phyloP scores from a whole-genome alignment of 2,888 invertebrate species.

The Philaethria dido region DNA sequence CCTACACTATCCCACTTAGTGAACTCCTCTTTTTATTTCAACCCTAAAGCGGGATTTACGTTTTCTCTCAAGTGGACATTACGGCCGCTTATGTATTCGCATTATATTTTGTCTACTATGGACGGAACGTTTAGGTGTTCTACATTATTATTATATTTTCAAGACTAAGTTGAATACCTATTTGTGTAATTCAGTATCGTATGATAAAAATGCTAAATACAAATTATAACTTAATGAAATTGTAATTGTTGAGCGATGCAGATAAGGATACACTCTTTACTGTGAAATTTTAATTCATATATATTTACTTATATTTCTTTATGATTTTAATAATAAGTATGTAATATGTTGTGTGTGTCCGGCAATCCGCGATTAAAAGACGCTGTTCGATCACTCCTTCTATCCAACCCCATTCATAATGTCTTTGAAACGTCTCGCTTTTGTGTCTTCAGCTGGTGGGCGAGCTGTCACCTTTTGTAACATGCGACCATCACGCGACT shows the following conservation, averaged over 20 bases:
- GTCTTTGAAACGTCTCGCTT: constrained; percentile 75
- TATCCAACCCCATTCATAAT: constrained; percentile 74
- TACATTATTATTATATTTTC: background rate
- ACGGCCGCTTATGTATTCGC: constrained; percentile 59
- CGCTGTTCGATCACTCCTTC: constrained; percentile 80
- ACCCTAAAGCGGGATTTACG: constrained; percentile 73
- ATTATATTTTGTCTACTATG: constrained; percentile 41
- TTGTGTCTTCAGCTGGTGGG: constrained; percentile 64
- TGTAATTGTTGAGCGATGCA: background rate
- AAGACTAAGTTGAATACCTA: background rate
- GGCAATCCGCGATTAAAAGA: constrained; percentile 51
- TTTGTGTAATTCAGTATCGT: background rate
- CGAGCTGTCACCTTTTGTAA: constrained; percentile 77
- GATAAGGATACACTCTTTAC: background rate
- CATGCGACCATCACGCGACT: constrained; percentile 62
- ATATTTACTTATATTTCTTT: background rate
- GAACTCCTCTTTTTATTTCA: constrained; percentile 77
- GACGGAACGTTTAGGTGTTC: constrained; percentile 3
- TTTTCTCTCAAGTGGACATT: constrained; percentile 66
- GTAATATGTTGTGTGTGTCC: constrained; percentile 34
- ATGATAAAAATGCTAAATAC: background rate
- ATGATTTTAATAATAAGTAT: background rate
- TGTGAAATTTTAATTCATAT: background rate
- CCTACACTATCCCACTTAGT: constrained; percentile 77
- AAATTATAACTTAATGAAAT: background rate